A percentile compares a stretch with the other conserved stretches of the same genome.
These are phyloP conservation scores for Lasioglossum marginatum DNA, from an alignment of 2,888 invertebrate species.

Conservation along the genomic window DNA sequence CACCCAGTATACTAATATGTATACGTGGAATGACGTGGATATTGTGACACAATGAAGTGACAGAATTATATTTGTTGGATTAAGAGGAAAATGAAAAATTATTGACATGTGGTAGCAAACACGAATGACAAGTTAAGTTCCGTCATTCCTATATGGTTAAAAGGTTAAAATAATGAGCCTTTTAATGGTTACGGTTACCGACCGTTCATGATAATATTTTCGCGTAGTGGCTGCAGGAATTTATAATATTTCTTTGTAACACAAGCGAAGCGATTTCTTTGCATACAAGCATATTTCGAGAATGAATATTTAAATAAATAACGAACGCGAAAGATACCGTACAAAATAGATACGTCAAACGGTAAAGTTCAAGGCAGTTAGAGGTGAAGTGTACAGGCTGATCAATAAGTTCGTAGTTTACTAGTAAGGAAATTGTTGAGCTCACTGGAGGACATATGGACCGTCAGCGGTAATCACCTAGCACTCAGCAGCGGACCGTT, in stretches of 20 bases:
- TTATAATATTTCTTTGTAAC: not conserved
- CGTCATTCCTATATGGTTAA: not conserved
- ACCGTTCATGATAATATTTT: not conserved
- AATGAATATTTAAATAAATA: constrained; percentile 72
- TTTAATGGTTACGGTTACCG: not conserved
- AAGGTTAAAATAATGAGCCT: not conserved
- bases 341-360: constrained; percentile 66
- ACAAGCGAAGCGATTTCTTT: not conserved
- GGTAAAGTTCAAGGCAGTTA: constrained; percentile 76
- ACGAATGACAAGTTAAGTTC: too few species aligned
- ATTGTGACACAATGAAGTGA: not conserved
- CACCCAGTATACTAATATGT: too few species aligned
- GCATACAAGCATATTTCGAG: constrained; percentile 21
- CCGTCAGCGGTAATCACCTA: constrained; percentile 23
- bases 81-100: not conserved
- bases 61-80: not conserved
- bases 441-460: constrained; percentile 40
- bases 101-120: not conserved
- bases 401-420: constrained; percentile 68
- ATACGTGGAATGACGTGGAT: not conserved
- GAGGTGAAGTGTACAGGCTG: constrained; percentile 54
- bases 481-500: not conserved
- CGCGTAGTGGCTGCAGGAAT: not conserved
- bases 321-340: constrained; percentile 64
- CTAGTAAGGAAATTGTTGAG: constrained; percentile 56